Base-by-base conservation (phyloP, 2,888 invertebrate species). In the Panzeria rudis region DNA sequence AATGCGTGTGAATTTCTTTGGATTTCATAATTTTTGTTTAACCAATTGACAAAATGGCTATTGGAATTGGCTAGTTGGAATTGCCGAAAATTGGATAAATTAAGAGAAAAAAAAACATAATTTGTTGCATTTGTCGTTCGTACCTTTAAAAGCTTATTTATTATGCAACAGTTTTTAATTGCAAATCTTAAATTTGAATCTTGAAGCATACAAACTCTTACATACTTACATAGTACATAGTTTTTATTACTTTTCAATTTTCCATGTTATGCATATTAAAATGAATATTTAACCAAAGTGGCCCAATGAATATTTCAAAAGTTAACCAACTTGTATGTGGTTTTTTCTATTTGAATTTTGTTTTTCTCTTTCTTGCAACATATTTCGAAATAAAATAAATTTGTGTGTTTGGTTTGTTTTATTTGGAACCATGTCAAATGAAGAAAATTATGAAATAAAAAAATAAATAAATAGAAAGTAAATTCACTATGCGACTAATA, bases 361-460 rank as follows among this genome's bases (percentile, higher is more conserved):
- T 25, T 25, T 61, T 72, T 15, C 6, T 20, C 13, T 54, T 29
- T 47, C 29, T 59, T 59, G 17, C 29, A 41, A 56, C 38, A 11
- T n/a, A 29, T 75, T 75, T 64, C 52, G 41, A 72, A 56, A 75
- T 62, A 25, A 29, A 41, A 13, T 25, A 6, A 41, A 15, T n/a
- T 25, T 52, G 44, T 76, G 7, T 32, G 11, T 32, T 59, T 56
- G 32, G 15, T 29, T 68, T 59, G 6, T 44, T 54, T 23, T 56
- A 17, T 77, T 77, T 54, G 3, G 66, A 80, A 80, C 47, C 64
- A 56, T 73, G 56, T 59, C 66, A 73, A 72, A 32, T 72, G 47
- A 47, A 59, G 69, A 73, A 80, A 80, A 80, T 80, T 80, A 80
- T 61, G 73, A 73, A 80, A 80, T 80, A 41, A 32, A 5, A 61